Evolutionary conservation across 2,888 invertebrate genomes (phyloP), one percentile per base, ranked within the genome.

Genomic region (Drosophila rubida): DNA sequence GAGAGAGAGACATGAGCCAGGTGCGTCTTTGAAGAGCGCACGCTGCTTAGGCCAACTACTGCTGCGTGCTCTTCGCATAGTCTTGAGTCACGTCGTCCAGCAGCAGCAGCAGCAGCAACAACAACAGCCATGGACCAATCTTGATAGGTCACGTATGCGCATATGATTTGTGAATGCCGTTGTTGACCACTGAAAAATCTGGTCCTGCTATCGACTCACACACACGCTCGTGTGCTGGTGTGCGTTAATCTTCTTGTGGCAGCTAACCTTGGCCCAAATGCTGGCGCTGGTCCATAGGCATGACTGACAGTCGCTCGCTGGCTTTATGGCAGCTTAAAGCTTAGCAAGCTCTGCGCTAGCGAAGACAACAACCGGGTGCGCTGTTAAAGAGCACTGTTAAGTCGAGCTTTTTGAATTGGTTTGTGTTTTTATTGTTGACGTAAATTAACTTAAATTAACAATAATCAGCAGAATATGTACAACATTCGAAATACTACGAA

Each of bases 391-490:
- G 3, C 13, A 16, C 30, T 35, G 13, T 27, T 16, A 37, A 8
- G 8, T 27, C 27, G 11, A 27, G 9, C 11, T 37, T 45, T 42
- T 61, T 35, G 11, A 45, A 48, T 45, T 64, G 49, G 46, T 39
- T 51, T 59, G 54, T 65, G 54, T 62, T 80, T 45, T 78, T 57
- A 57, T 83, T 79, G 58, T 72, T 81, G 66, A 76, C 85, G 77
- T 84, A 87, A 85, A 79, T 82, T 86, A 82, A 57, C 80, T 86
- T 86, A 86, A 86, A 78, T 64, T 86, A 87, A 88, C 41, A 58
- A 84, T 80, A 88, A 84, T 74, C 78, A 77, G 69, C 84, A 76
- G 72, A 86, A 88, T 85, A 85, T 85, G 83, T 85, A 85, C 84
- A 85, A 85, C 78, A 86, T 86, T 85, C 75, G 76, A 88, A 84